Evolutionary conservation across 2,888 invertebrate species (phyloP).

Genomic region (Limnephilus lunatus): DNA sequence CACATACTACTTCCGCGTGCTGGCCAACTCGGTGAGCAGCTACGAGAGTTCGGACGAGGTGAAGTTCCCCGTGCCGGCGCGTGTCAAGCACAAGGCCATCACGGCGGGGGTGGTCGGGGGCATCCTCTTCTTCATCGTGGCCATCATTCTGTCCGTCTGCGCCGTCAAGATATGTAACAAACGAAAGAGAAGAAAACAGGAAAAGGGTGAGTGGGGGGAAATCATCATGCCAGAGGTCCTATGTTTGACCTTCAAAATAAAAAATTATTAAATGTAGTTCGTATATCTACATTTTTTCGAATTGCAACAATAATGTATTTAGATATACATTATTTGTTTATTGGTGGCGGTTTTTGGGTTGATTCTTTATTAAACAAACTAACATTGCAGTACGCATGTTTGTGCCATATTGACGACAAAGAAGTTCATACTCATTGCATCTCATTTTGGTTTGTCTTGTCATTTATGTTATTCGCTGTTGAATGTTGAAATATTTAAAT

Average conservation of each 20-base stretch:
- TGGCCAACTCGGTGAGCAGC: conserved; percentile 91
- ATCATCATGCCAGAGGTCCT: conserved; percentile 68
- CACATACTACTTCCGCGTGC: conserved; percentile 94
- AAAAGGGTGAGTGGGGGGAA: conserved; percentile 89
- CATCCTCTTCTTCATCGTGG: conserved; percentile 97
- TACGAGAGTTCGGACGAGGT: conserved; percentile 93
- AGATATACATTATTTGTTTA: not conserved
- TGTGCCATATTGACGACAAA: conserved; percentile 66
- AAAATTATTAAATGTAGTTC: conserved; percentile 5
- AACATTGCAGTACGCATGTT: conserved; percentile 35
- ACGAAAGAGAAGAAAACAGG: conserved; percentile 96
- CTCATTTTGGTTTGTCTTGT: conserved; percentile 65
- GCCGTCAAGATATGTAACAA: conserved; percentile 99
- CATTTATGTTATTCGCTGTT: conserved; percentile 49
- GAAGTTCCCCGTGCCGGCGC: conserved; percentile 92
- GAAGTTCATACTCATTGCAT: conserved; percentile 64
- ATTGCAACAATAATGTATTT: not conserved
- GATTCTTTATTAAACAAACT: conserved; percentile 36
- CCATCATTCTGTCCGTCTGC: conserved; percentile 97
- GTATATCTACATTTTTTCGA: conserved; percentile 9
- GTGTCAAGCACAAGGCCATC: conserved; percentile 96
- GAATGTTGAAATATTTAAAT: conserved; percentile 15
- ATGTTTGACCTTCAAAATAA: conserved; percentile 61
- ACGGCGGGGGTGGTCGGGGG: conserved; percentile 98
- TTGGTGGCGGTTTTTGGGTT: conserved; percentile 54